Evolutionary conservation across 2,888 invertebrate species (phyloP).

Genomic region (Nycteola revayana): DNA sequence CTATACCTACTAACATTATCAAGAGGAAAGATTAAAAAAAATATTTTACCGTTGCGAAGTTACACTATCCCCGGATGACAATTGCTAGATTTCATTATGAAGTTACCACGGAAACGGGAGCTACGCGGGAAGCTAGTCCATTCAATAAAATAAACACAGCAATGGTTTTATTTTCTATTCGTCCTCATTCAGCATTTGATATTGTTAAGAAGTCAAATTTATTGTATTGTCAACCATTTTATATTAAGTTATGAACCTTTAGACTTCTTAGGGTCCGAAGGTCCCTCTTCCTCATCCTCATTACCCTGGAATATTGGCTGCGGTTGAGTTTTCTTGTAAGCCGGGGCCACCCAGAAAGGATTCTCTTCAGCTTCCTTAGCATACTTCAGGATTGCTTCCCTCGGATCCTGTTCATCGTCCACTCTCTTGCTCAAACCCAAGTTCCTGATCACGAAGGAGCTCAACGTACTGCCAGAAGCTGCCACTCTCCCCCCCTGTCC

Average conservation of each 20-base stretch:
- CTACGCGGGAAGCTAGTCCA: no score
- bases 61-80: no score
- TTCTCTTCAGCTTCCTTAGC: conserved; percentile 98
- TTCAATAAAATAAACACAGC: no score
- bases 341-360: conserved; percentile 98
- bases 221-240: no score
- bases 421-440: conserved; percentile 95
- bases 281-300: conserved; percentile 73
- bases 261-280: conserved; percentile 77
- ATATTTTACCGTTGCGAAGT: no score
- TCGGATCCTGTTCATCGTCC: conserved; percentile 95
- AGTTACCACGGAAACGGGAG: no score
- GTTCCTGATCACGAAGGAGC: conserved; percentile 97
- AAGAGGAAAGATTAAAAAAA: no score
- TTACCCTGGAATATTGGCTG: conserved; percentile 87
- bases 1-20: no score
- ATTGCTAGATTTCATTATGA: no score
- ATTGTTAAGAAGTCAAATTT: no score
- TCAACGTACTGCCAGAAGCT: conserved; percentile 96
- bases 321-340: conserved; percentile 95
- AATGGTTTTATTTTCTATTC: no score
- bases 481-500: conserved; percentile 97
- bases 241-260: conserved; percentile 57
- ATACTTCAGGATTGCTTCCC: conserved; percentile 96
- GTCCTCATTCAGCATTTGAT: no score